Conservation (phyloP, 2,113 vertebrate genomes). For the Anguilla rostrata region DNA sequence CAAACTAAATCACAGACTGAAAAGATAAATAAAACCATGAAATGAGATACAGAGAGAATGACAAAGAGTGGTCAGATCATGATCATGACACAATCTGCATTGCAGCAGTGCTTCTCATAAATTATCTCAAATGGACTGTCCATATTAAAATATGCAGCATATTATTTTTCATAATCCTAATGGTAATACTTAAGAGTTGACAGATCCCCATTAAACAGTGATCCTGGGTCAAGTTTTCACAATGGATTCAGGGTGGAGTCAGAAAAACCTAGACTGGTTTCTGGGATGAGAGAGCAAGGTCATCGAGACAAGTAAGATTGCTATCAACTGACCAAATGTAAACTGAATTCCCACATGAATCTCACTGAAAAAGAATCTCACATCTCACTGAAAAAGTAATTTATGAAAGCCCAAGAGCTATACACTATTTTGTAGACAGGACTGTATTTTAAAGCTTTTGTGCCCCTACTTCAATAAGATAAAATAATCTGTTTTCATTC, state of each 20-base stretch:
- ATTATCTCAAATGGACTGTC: not conserved
- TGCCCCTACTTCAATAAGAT: too few species aligned
- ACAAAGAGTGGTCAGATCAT: not conserved
- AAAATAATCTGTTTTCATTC: too few species aligned
- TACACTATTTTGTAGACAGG: too few species aligned
- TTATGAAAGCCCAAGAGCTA: too few species aligned
- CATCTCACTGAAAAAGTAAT: too few species aligned
- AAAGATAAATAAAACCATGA: slow-evolving; percentile 8
- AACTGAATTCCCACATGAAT: not conserved
- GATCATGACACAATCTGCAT: not conserved
- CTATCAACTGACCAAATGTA: not conserved
- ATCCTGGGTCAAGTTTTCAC: not conserved
- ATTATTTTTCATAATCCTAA: not conserved
- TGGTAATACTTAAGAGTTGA: not conserved
- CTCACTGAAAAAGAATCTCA: too few species aligned
- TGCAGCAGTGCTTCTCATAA: not conserved
- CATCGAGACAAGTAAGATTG: not conserved
- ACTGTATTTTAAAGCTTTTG: too few species aligned
- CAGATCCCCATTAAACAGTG: not conserved
- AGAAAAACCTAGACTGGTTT: not conserved
- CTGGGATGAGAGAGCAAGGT: not conserved
- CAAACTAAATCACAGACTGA: not conserved
- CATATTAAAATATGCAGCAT: not conserved
- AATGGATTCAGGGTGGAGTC: not conserved
- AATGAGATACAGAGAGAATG: not conserved